Percentiles rank a stretch among this genome's conserved stretches.
These are phyloP conservation scores for Tetrax tetrax DNA, from an alignment of 2,113 vertebrate species.

Conservation along the genomic window DNA sequence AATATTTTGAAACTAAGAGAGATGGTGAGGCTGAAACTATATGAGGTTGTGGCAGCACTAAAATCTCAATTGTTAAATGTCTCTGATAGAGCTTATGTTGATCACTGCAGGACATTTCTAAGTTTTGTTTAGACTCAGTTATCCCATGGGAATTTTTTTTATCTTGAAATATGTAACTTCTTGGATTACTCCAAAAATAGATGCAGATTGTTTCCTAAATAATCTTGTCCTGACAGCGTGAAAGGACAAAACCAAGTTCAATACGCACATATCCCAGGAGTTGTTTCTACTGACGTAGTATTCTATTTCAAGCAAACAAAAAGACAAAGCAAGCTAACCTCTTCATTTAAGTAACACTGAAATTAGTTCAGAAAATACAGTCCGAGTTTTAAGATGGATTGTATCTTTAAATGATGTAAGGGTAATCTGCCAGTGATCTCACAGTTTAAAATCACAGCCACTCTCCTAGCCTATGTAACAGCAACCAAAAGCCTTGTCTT, in stretches of 20 bases:
- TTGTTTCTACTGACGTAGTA: background rate
- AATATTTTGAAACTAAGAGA: background rate
- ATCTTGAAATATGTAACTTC: background rate
- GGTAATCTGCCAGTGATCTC: background rate
- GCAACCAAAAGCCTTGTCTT: background rate
- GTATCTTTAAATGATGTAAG: background rate
- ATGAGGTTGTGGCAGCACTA: background rate
- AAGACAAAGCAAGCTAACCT: background rate
- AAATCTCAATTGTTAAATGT: background rate
- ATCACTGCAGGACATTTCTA: background rate
- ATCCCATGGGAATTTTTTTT: background rate
- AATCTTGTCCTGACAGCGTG: background rate
- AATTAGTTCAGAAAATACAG: background rate
- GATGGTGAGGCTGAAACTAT: background rate
- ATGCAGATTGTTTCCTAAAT: background rate
- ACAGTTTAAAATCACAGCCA: background rate
- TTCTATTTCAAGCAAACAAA: background rate
- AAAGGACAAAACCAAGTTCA: background rate
- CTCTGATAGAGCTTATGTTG: background rate
- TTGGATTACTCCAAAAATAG: conserved; percentile 21
- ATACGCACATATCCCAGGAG: background rate
- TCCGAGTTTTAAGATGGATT: background rate
- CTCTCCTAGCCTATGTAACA: background rate
- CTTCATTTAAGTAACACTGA: background rate
- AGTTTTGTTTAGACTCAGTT: background rate